Evolutionary conservation across 2,888 invertebrate genomes (phyloP), one percentile per base, ranked within the genome.

Genomic region (Sphecodes monilicornis): DNA sequence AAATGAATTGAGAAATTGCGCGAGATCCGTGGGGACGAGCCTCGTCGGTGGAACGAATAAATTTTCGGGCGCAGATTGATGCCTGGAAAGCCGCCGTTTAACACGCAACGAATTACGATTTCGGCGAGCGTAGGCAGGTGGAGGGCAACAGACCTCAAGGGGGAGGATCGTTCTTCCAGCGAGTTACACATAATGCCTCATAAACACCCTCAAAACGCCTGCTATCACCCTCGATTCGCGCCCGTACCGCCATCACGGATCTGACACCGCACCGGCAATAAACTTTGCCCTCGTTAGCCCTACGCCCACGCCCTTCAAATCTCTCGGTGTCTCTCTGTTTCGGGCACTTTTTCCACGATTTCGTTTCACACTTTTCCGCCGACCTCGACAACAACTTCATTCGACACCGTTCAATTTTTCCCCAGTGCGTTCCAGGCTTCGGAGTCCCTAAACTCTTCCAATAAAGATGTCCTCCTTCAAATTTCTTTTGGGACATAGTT

Each of bases 161-260:
- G 92, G 91, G 91, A 90, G 91, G 91, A 92, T 93, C 93, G 92
- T 94, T 94, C 93, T 94, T 94, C 94, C 94, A 92, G 91, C 92
- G 92, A 92, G 94, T 94, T 94, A 93, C 94, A 94, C 94, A 94
- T 94, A 94, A 94, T 94, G 94, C 93, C 94, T 94, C 94, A 94
- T 94, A 94, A 94, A 94, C 94, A 94, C 93, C 94, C 93, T 92
- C 92, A 93, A 94, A 94, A 93, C 93, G 93, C 92, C 92, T 92
- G 91, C 91, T 91, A 92, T 92, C 92, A 91, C 90, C 93, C 92
- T 91, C 92, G 86, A 90, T 90, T 91, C 91, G 87, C 89, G 87
- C 89, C 89, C 87, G 88, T 88, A 88, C 89, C 89, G 87, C 92
- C 88, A 89, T 88, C 87, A 82, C 91, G 78, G 82, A 88, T 84